These are phyloP conservation scores for Lerista edwardsae DNA, from an alignment of 2,797 vertebrate species.

Conservation along the genomic window DNA sequence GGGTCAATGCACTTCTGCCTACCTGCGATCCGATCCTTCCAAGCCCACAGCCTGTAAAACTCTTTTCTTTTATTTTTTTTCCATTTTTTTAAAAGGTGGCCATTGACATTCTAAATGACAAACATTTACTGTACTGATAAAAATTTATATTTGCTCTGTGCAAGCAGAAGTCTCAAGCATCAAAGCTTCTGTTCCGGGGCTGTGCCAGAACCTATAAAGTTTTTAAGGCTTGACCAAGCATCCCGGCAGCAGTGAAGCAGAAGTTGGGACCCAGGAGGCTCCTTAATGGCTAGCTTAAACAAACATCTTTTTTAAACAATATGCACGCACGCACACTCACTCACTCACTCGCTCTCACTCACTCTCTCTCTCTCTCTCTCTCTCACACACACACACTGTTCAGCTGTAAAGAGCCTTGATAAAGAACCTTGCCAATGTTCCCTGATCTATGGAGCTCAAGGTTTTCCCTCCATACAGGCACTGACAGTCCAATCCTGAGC, in stretches of 20 bases:
- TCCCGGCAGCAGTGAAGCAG: constrained; percentile 69
- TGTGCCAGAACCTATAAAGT: constrained; percentile 77
- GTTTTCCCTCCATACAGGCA: constrained; percentile 24
- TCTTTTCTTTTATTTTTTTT: neutral
- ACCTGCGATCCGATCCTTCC: rapidly evolving
- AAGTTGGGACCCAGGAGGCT: constrained; percentile 71
- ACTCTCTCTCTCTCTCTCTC: too few species aligned
- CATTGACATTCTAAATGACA: constrained; percentile 57
- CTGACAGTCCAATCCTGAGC: too few species aligned
- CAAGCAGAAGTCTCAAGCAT: constrained; percentile 67
- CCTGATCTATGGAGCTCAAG: constrained; percentile 32
- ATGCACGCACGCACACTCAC: constrained; percentile 52
- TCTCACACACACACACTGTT: too few species aligned
- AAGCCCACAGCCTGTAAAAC: constrained; percentile 28
- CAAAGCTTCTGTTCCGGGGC: constrained; percentile 72
- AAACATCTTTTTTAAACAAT: constrained; percentile 70
- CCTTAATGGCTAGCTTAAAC: constrained; percentile 69
- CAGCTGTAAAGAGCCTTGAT: constrained; percentile 30
- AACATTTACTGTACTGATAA: constrained; percentile 71
- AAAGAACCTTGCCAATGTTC: constrained; percentile 52
- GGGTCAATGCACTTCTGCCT: constrained; percentile 24
- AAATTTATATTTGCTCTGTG: constrained; percentile 75
- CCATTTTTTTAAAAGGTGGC: constrained; percentile 32
- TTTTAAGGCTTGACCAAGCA: constrained; percentile 77
- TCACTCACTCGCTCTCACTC: constrained; percentile 59